Conservation (phyloP, 2,797 vertebrate species). For the Leptoclinus maculatus region DNA sequence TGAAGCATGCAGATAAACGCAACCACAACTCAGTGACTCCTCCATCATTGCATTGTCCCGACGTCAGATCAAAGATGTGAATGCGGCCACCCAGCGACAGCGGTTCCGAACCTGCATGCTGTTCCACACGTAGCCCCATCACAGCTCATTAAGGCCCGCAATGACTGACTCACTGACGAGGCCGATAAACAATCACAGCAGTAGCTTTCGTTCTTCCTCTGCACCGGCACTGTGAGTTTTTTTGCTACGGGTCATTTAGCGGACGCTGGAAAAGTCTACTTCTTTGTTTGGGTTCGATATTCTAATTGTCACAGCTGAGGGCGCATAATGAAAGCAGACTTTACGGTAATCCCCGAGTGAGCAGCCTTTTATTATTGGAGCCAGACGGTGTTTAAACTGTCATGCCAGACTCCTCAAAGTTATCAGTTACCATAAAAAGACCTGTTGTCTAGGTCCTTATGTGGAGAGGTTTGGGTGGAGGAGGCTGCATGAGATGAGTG, state of each 20-base stretch:
- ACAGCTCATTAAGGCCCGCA: conserved; percentile 51
- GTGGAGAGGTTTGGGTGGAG: background rate
- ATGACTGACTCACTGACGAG: conserved; percentile 22
- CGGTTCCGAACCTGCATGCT: conserved; percentile 41
- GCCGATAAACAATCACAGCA: conserved; percentile 34
- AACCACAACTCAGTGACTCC: conserved; percentile 5
- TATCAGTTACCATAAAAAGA: background rate
- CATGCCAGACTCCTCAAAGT: background rate
- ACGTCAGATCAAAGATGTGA: conserved; percentile 45
- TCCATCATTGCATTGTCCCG: conserved; percentile 25
- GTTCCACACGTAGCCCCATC: conserved; percentile 69
- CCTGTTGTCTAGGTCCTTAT: background rate
- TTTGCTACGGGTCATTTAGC: conserved; percentile 49
- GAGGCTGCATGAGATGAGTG: background rate
- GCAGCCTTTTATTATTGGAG: conserved; percentile 1
- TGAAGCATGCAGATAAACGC: conserved; percentile 15
- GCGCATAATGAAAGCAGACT: conserved; percentile 18
- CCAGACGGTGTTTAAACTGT: background rate
- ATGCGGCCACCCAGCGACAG: conserved; percentile 11
- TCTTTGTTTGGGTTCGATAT: conserved; percentile 46
- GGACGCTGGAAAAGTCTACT: conserved; percentile 22
- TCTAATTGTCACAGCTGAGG: conserved; percentile 36
- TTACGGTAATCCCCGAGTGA: background rate
- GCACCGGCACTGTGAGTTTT: background rate
- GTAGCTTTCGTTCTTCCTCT: background rate